Base-by-base conservation (phyloP, 2,113 vertebrate genomes). In the Thamnophis sirtalis region DNA sequence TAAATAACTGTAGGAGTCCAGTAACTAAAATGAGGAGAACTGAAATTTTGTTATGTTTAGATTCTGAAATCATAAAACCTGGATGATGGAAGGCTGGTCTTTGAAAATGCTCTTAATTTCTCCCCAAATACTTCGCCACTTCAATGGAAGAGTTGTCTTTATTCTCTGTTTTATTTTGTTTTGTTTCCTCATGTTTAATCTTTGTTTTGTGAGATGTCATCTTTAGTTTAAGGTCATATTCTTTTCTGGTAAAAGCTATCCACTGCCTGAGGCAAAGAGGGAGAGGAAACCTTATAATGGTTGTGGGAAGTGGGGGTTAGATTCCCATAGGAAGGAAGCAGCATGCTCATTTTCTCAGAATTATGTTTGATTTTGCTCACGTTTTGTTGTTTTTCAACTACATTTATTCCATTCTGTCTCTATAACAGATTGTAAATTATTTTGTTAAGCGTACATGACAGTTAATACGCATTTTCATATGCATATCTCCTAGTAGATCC, bases 281-380 rank as follows among this genome's bases (percentile, higher is more conserved):
- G 8, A 7, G 51, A 87, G 51, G 53, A 55, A 87, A 21, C 19
- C 49, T n/a, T 15, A 19, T 53, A n/a, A n/a, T 7, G 13, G 5
- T n/a, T 7, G 26, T 86, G 53, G 49, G 24, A n/a, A 5, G n/a
- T 38, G 19, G 50, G 28, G 11, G 28, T n/a, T 33, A 55, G n/a
- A 38, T 94, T 95, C 94, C 89, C 26, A 54, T 87, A 13, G 85
- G 50, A 87, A 19, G 49, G 48, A 86, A 86, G 84, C 49, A 86
- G 84, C 84, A 80, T 21, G 33, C 33, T 80, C 17, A 80, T 80
- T 80, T 80, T 38, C 73, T 80, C 73, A 80, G 33, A 80, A 80
- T 80, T 80, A 80, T 21, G 17, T 80, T 43, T 21, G 17, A 80
- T 80, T 80, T 80, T 80, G 73, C 73, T 80, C 17, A 80, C 0